Evolutionary conservation across 2,113 vertebrate genomes (phyloP).

Genomic region (Anser brachyrhynchus): DNA sequence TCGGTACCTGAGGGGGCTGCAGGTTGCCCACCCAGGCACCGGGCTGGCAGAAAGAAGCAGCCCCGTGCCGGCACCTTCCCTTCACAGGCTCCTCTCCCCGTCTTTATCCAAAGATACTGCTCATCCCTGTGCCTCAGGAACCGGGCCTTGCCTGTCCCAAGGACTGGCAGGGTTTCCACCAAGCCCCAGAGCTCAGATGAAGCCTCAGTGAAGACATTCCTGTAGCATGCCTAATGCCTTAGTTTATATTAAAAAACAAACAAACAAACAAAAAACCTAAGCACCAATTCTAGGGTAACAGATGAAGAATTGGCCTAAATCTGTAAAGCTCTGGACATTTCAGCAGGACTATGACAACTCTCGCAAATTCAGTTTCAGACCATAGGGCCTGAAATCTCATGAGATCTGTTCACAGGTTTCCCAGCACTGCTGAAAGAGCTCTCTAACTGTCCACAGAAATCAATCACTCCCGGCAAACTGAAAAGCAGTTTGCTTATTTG

Average conservation of each 20-base stretch:
- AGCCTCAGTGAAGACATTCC: neutral
- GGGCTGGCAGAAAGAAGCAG: neutral
- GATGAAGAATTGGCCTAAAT: neutral
- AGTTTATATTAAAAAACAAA: neutral
- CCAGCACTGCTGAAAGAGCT: neutral
- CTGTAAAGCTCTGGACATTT: neutral
- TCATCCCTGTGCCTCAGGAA: neutral
- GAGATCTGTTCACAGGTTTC: neutral
- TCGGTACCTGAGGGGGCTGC: neutral
- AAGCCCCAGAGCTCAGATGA: neutral
- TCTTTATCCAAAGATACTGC: neutral
- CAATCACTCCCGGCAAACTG: neutral
- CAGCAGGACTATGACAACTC: neutral
- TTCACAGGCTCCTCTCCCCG: neutral
- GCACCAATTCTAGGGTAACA: accelerated
- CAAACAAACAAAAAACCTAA: neutral
- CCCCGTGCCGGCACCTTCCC: neutral
- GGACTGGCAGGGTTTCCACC: neutral
- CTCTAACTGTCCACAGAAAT: neutral
- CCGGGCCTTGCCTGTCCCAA: neutral
- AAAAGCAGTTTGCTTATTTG: neutral
- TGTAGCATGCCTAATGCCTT: neutral
- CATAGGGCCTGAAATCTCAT: accelerated
- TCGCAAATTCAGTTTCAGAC: neutral
- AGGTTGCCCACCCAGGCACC: neutral